Conservation (phyloP, 2,113 vertebrate species). For the Varanus salvator region DNA sequence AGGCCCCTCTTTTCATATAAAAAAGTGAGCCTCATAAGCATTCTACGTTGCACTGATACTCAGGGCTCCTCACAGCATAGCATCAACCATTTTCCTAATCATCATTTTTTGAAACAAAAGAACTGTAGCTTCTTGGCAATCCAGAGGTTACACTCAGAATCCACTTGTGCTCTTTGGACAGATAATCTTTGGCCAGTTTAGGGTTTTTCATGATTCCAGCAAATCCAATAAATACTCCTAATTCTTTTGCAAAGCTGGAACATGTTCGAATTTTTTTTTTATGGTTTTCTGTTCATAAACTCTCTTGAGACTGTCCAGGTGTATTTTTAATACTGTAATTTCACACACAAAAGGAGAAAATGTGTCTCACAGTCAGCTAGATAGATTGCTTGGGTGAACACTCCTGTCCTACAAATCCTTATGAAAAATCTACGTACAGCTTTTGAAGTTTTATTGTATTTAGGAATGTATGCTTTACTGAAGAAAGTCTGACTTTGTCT, state of each 20-base stretch:
- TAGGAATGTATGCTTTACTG: constrained; percentile 42
- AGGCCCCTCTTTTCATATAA: background rate
- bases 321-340: too few species aligned
- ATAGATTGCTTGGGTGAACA: background rate
- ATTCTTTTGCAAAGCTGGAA: background rate
- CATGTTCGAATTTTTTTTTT: constrained; percentile 1
- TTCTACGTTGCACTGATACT: background rate
- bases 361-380: background rate
- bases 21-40: background rate
- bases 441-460: background rate
- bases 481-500: constrained; percentile 27
- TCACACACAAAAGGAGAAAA: background rate
- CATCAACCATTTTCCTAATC: too few species aligned
- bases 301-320: background rate
- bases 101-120: too few species aligned
- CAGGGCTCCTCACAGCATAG: background rate
- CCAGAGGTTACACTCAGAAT: background rate
- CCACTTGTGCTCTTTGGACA: background rate
- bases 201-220: too few species aligned
- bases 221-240: background rate
- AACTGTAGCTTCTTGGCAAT: background rate
- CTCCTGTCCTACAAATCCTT: constrained; percentile 30
- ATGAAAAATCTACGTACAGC: background rate
- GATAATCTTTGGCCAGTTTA: background rate
- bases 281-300: background rate